phyloP scores from a whole-genome alignment of 2,888 invertebrate genomes.

The Zele albiditarsus region DNA sequence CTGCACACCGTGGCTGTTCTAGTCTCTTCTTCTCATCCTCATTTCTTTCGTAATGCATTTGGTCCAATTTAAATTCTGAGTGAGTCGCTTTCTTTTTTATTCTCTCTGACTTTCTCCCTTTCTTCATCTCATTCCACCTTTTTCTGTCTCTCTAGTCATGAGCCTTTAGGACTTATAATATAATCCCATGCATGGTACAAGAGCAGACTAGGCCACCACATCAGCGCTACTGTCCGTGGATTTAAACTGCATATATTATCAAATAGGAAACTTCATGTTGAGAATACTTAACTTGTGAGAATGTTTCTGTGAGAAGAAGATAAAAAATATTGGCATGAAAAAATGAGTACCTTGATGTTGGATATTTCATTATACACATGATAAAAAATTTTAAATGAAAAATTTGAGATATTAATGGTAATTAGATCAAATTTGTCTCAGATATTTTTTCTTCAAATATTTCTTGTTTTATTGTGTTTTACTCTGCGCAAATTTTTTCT shows the following conservation, averaged over 20 bases:
- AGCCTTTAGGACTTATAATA: constrained; percentile 59
- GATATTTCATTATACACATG: not conserved
- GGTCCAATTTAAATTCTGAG: constrained; percentile 63
- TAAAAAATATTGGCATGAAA: not conserved
- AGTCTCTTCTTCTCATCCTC: constrained; percentile 55
- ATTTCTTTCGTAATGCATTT: constrained; percentile 60
- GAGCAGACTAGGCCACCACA: constrained; percentile 41
- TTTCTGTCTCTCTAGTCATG: not conserved
- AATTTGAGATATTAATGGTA: too few species aligned
- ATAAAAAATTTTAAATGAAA: too few species aligned
- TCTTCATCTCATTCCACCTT: not conserved
- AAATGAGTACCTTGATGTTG: not conserved
- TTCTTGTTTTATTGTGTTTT: too few species aligned
- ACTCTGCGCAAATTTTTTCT: too few species aligned
- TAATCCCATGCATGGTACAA: constrained; percentile 58
- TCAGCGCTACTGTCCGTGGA: constrained; percentile 40
- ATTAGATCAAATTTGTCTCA: too few species aligned
- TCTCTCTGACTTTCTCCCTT: constrained; percentile 33
- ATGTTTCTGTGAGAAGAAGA: constrained; percentile 36
- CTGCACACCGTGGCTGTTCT: constrained; percentile 35
- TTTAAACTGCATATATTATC: constrained; percentile 62
- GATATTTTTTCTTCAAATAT: too few species aligned
- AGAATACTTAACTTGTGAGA: constrained; percentile 55
- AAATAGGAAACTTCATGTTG: constrained; percentile 61
- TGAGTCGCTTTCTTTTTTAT: constrained; percentile 45